Base-by-base conservation (phyloP, 37 sponge, comb jelly and placozoan genomes). In the Mnemiopsis leidyi region DNA sequence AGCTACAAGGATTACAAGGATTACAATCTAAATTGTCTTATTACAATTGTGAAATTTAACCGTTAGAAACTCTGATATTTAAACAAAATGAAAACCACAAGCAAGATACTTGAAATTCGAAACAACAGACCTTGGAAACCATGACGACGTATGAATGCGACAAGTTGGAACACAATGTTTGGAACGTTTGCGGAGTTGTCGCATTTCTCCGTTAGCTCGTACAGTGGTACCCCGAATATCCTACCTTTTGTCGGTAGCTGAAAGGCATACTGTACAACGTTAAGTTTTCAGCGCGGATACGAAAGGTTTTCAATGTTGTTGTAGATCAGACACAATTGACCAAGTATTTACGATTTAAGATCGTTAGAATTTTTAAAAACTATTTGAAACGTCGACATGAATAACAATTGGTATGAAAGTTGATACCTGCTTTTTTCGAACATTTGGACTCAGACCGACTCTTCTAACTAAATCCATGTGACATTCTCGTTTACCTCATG, bases 381-480 rank as follows among this genome's bases (percentile, higher is more conserved):
- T 16, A 73, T 9, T 25, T 24, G 20, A 73, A 25, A 23, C 26
- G 9, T 73, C 16, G 76, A 24, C 7, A 13, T 9, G 28, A 73
- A 73, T 9, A 73, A 24, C 26, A 24, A 28, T 7, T 24, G 76
- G n/a, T 9, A 73, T 9, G 76, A n/a, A 23, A 73, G n/a, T 24
- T 25, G 26, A 25, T 16, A 82, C 82, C 35, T 82, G 35, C 82
- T 82, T 82, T 34, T 82, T 82, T 18, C 82, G 82, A 9, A 82
- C 82, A 82, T 82, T 82, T 32, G 82, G 82, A 82, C 82, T 82
- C 9, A 82, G 82, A 82, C 82, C 82, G 3, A 82, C 82, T 5
- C 82, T 34, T 82, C 82, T 31, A 82, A 82, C 82, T 36, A 82
- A 34, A 32, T 82, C 82, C 82, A 82, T 71, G 21, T n/a, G 25